Percentiles rank a stretch among this genome's conserved stretches.
Evolutionary conservation across 2,113 vertebrate genomes (phyloP).

Genomic region (Amblyopsis rosae): DNA sequence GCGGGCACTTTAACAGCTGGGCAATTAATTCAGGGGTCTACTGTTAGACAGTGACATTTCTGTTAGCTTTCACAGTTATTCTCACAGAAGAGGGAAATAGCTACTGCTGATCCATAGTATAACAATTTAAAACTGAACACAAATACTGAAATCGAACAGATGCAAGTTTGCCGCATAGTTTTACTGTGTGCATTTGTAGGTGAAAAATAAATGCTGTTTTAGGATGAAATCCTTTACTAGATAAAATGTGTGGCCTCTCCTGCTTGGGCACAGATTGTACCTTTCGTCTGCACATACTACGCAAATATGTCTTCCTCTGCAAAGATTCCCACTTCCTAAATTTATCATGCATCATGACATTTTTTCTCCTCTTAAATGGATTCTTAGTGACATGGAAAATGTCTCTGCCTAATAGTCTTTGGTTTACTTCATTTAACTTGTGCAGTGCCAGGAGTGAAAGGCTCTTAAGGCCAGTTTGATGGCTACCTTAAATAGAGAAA

Average conservation of each 20-base stretch:
- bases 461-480: constrained; percentile 48
- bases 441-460: constrained; percentile 59
- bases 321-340: constrained; percentile 41
- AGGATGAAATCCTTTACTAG: constrained; percentile 54
- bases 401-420: constrained; percentile 76
- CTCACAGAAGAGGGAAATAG: constrained; percentile 10
- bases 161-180: constrained; percentile 49
- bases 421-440: constrained; percentile 65
- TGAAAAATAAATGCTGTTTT: constrained; percentile 49
- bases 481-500: constrained; percentile 66
- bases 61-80: constrained; percentile 9
- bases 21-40: not conserved
- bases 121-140: constrained; percentile 12
- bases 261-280: constrained; percentile 10
- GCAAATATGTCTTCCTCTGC: constrained; percentile 7
- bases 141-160: constrained; percentile 33
- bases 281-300: not conserved
- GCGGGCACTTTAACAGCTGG: too few relatives aligned
- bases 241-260: constrained; percentile 29
- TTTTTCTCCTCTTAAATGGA: constrained; percentile 58
- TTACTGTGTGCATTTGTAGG: constrained; percentile 24
- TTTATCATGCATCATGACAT: constrained; percentile 42
- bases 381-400: constrained; percentile 74
- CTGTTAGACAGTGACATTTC: constrained; percentile 8
- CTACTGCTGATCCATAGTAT: constrained; percentile 24